phyloP scores from a whole-genome alignment of 2,113 vertebrate genomes.

The Apeltes quadracus region DNA sequence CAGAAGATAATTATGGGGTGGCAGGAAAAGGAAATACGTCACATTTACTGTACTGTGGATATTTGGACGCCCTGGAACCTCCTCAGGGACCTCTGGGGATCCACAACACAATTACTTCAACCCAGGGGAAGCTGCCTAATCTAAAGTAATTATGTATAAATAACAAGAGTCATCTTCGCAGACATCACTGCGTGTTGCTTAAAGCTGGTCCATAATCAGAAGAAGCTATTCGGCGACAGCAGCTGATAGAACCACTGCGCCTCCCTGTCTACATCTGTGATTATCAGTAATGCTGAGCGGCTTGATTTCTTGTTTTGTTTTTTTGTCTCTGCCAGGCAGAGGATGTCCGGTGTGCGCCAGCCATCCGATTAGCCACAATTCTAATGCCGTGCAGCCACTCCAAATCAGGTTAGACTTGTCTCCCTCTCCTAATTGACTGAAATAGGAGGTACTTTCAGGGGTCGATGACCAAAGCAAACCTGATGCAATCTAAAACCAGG shows the following conservation, averaged over 20 bases:
- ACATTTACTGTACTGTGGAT: constrained; percentile 8
- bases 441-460: constrained; percentile 48
- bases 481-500: constrained; percentile 21
- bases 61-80: constrained; percentile 6
- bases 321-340: constrained; percentile 51
- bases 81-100: constrained; percentile 7
- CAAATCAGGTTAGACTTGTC: constrained; percentile 66
- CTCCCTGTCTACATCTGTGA: constrained; percentile 49
- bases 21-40: neutral
- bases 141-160: constrained; percentile 38
- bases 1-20: neutral
- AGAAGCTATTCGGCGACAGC: constrained; percentile 13
- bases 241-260: constrained; percentile 25
- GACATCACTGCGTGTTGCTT: constrained; percentile 20
- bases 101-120: constrained; percentile 21
- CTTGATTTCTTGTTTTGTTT: constrained; percentile 37
- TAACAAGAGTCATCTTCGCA: constrained; percentile 45
- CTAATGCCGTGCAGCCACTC: constrained; percentile 44
- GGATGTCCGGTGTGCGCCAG: constrained; percentile 54
- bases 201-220: constrained; percentile 24
- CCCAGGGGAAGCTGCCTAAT: constrained; percentile 28
- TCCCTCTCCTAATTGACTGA: constrained; percentile 39
- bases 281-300: constrained; percentile 58
- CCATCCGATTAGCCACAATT: constrained; percentile 65
- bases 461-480: neutral